Percentiles rank a stretch among this genome's conserved stretches.
phyloP scores from a whole-genome alignment of 2,113 vertebrate genomes.

The Echinops telfairi region DNA sequence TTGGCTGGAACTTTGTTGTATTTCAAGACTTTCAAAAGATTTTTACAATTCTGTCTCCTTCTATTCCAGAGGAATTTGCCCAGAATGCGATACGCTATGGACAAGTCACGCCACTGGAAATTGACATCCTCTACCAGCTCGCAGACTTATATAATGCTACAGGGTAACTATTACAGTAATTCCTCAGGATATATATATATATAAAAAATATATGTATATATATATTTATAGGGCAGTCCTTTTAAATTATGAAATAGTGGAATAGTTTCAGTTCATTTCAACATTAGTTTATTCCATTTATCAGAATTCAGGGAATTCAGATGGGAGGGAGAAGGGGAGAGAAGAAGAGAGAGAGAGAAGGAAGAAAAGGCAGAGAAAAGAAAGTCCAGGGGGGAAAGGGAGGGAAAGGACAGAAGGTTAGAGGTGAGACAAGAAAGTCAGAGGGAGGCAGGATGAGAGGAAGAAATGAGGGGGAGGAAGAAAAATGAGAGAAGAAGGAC shows the following conservation, averaged over 20 bases:
- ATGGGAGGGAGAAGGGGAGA: neutral
- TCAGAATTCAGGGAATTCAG: slow-evolving; percentile 41
- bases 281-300: neutral
- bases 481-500: neutral
- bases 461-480: neutral
- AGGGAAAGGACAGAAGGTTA: too few species aligned
- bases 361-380: neutral
- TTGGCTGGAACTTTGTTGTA: slow-evolving; percentile 52
- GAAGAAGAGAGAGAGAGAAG: neutral
- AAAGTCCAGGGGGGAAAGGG: neutral
- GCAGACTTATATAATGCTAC: slow-evolving; percentile 94
- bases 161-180: slow-evolving; percentile 89
- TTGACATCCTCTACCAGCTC: slow-evolving; percentile 96
- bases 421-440: neutral
- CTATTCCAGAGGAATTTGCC: slow-evolving; percentile 95
- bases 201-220: too few species aligned
- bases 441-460: too few species aligned
- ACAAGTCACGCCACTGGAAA: slow-evolving; percentile 96
- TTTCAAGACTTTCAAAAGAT: slow-evolving; percentile 52
- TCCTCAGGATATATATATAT: neutral
- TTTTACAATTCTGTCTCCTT: slow-evolving; percentile 68
- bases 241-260: slow-evolving; percentile 35
- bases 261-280: slow-evolving; percentile 59
- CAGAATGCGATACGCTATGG: slow-evolving; percentile 97
- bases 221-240: neutral